Base-by-base conservation (phyloP, 2,797 vertebrate genomes). In the Macropus fuliginosus region DNA sequence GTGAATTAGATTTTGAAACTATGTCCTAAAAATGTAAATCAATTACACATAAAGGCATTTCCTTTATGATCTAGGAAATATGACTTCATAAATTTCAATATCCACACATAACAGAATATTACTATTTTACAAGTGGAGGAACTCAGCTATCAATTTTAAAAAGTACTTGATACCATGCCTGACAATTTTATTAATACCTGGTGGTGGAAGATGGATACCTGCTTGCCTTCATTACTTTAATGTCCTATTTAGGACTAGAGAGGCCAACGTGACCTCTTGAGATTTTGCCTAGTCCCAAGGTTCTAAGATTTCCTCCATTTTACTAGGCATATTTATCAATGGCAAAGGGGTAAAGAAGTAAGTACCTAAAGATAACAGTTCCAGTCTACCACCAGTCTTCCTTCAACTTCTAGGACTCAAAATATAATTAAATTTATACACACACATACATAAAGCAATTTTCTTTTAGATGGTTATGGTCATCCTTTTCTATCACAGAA, bases 141-240 rank as follows among this genome's bases (percentile, higher is more conserved):
- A 95, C 74, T 56, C 14, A 94, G 46, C 50, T 96, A 90, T 97
- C 54, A 93, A 92, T 94, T 66, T 54, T 96, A 31, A 95, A 97
- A 94, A 89, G 11, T 9, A 56, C 10, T 87, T 94, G 52, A 31
- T 96, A 81, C 90, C 55, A 66, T 62, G 55, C 18, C 24, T 59
- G 21, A 29, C 90, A 94, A 97, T 55, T 96, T 66, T 50, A 92
- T 0, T 34, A 93, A 93, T 40, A 74, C n/a, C n/a, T 40, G n/a
- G 66, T 21, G 21, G n/a, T n/a, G 0, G n/a, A 74, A 40, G n/a
- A 74, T 74, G 18, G 16, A 74, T 8, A 74, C n/a, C 16, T 40
- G 34, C 18, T 40, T 40, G 16, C 11, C 2, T 74, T 18, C n/a
- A 94, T 94, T 90, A 54, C 81, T 94, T 50, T 54, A 87, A 54